Conservation (phyloP, 1,140 invertebrate genomes). For the Heliconius hewitsoni region DNA sequence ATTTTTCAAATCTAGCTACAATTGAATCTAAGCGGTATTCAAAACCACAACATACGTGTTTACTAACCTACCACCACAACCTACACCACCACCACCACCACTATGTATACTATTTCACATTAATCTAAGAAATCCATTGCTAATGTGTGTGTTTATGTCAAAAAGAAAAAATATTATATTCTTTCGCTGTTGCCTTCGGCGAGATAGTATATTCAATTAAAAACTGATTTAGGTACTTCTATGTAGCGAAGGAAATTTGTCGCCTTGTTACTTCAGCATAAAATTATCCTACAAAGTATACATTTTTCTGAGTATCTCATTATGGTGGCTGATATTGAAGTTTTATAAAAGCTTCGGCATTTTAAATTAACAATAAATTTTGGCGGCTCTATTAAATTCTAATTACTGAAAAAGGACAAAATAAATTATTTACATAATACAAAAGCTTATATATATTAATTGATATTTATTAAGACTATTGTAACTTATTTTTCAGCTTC, state of each 20-base stretch:
- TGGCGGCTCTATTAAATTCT: too few relatives aligned
- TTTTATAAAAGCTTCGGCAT: background rate
- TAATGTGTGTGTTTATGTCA: background rate
- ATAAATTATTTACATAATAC: too few relatives aligned
- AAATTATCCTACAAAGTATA: background rate
- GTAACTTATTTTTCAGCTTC: too few relatives aligned
- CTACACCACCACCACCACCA: too few relatives aligned
- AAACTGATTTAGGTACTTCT: background rate
- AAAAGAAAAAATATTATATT: background rate
- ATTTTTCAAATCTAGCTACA: background rate
- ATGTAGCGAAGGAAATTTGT: background rate
- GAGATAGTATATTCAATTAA: slow-evolving; percentile 1
- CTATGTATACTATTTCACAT: background rate
- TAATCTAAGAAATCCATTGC: background rate
- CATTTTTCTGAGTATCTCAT: background rate
- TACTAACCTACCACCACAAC: too few relatives aligned
- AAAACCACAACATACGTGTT: background rate
- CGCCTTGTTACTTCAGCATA: background rate
- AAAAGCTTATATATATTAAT: too few relatives aligned
- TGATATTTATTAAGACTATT: too few relatives aligned
- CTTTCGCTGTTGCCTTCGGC: background rate
- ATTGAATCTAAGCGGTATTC: background rate
- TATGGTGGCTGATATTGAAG: background rate
- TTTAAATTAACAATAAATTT: background rate
- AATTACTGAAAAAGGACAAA: background rate